These are phyloP conservation scores for Tenrec ecaudatus DNA, from an alignment of 2,113 vertebrate genomes.

Conservation along the genomic window DNA sequence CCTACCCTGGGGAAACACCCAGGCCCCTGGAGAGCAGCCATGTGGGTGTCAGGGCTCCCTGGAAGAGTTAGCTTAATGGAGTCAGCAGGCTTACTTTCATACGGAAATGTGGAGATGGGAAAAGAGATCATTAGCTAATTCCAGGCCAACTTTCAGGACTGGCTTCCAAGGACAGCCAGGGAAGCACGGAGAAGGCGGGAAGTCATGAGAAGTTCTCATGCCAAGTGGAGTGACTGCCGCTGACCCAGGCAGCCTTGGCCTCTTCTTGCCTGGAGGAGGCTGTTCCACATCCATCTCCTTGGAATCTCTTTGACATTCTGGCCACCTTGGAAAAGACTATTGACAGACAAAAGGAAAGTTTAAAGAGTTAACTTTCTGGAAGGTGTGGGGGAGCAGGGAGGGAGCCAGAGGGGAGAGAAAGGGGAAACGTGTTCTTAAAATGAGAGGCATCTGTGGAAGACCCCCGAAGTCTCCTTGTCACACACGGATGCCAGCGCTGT, in stretches of 20 bases:
- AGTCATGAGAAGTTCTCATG: no score
- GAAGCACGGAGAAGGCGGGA: neutral
- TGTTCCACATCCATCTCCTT: neutral
- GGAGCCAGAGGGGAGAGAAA: neutral
- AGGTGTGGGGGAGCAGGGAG: no score
- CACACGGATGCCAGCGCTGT: neutral
- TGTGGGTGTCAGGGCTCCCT: no score
- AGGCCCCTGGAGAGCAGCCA: neutral
- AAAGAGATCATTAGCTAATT: no score
- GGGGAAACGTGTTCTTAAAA: neutral
- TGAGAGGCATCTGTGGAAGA: no score
- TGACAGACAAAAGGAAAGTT: neutral
- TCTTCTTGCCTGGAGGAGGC: no score
- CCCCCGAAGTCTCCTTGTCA: neutral
- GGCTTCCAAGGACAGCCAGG: neutral
- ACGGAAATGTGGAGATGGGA: neutral
- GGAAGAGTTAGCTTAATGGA: neutral
- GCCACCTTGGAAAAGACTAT: neutral
- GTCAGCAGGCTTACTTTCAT: neutral
- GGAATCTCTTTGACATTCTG: neutral
- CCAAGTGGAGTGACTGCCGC: no score
- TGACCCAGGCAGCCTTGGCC: neutral
- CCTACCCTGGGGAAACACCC: fast-evolving
- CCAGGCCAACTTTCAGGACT: neutral
- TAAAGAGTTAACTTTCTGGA: neutral